Conservation (phyloP, 2,888 invertebrate species). For the Apotomis turbidana region DNA sequence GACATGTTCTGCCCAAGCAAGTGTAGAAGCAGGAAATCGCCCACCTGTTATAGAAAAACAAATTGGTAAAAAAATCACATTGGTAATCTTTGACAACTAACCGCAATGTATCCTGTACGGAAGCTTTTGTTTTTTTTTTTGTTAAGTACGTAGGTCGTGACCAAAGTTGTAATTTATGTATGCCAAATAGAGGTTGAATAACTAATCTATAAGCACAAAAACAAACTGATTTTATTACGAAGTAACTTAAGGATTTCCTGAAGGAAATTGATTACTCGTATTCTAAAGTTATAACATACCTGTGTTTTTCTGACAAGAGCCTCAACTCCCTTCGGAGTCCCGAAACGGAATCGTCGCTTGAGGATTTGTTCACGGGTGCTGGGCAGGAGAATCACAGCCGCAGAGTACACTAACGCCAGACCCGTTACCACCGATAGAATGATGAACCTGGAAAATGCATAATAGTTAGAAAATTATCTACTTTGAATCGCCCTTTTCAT, state of each 20-base stretch:
- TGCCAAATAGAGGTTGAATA: background rate
- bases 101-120: background rate
- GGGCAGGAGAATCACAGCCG: conserved; percentile 90
- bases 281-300: conserved; percentile 70
- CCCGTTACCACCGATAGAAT: conserved; percentile 90
- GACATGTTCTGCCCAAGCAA: conserved; percentile 94
- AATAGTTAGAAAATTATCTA: background rate
- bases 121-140: background rate
- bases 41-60: conserved; percentile 84
- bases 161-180: background rate
- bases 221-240: background rate
- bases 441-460: conserved; percentile 87
- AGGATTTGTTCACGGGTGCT: conserved; percentile 92
- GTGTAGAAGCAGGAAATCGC: conserved; percentile 93
- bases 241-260: background rate
- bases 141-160: background rate
- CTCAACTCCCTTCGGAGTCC: conserved; percentile 89
- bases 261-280: too few species aligned
- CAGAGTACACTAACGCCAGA: conserved; percentile 91
- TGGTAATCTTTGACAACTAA: too few species aligned
- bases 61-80: background rate
- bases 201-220: background rate
- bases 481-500: background rate
- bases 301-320: conserved; percentile 91
- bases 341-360: conserved; percentile 90